Percentiles rank a stretch among this genome's conserved stretches.
Evolutionary conservation across 2,797 vertebrate genomes (phyloP).

Genomic region (Sebastes umbrosus): DNA sequence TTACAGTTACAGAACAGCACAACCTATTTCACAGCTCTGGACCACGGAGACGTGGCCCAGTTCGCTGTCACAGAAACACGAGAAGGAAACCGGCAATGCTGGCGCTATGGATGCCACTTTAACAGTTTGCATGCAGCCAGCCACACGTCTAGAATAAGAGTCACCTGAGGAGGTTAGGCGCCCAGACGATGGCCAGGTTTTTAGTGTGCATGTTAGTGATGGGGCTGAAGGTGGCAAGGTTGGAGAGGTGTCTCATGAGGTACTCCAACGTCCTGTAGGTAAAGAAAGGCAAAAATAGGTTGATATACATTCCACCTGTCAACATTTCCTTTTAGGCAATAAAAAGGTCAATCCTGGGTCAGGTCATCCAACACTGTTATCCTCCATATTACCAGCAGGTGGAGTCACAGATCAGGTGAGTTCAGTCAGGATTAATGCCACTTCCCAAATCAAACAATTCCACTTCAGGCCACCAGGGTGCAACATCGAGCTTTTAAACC

Average conservation of each 20-base stretch:
- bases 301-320: not conserved
- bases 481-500: constrained; percentile 38
- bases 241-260: constrained; percentile 96
- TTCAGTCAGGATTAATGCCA: not conserved
- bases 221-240: constrained; percentile 93
- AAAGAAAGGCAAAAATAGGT: not conserved
- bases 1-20: constrained; percentile 47
- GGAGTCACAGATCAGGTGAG: not conserved
- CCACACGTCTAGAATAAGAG: not conserved
- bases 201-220: constrained; percentile 98
- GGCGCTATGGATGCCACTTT: not conserved
- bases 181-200: constrained; percentile 98
- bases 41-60: constrained; percentile 60
- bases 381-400: constrained; percentile 36
- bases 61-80: constrained; percentile 44
- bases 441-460: not conserved
- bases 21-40: constrained; percentile 57
- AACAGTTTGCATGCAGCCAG: not conserved
- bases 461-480: constrained; percentile 49
- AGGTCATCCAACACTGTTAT: not conserved
- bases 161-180: constrained; percentile 95
- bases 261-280: constrained; percentile 92
- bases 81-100: not conserved
- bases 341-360: not conserved
- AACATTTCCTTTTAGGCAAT: not conserved